Percentiles rank a stretch among this genome's conserved stretches.
These are phyloP conservation scores for Agrotis segetum DNA, from an alignment of 2,888 invertebrate genomes.

Conservation along the genomic window DNA sequence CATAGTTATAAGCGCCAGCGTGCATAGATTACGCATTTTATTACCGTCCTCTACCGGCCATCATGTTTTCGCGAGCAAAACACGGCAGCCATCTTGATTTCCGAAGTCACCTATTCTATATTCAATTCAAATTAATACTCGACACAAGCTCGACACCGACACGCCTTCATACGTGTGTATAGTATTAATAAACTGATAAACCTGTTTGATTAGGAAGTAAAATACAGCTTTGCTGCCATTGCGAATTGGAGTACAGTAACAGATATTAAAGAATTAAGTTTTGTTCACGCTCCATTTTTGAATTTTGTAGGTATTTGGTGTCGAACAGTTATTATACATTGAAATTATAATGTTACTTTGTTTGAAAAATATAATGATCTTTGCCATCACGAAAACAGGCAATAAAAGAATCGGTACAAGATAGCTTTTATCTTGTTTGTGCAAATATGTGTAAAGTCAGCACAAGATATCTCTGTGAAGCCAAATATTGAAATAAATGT, in stretches of 20 bases:
- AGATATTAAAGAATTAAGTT: slow-evolving; percentile 35
- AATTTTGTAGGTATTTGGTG: slow-evolving; percentile 10
- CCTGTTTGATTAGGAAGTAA: background rate
- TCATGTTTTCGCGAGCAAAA: slow-evolving; percentile 48
- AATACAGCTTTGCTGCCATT: slow-evolving; percentile 1
- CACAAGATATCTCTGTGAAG: background rate
- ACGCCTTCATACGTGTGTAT: slow-evolving; percentile 41
- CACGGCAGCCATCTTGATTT: slow-evolving; percentile 61
- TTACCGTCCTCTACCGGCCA: slow-evolving; percentile 27
- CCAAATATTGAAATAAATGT: slow-evolving; percentile 23
- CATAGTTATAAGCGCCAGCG: slow-evolving; percentile 40
- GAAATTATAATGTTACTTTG: slow-evolving; percentile 9
- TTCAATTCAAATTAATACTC: slow-evolving; percentile 54
- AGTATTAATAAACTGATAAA: background rate
- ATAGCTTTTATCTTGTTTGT: slow-evolving; percentile 45
- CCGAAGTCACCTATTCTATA: slow-evolving; percentile 40
- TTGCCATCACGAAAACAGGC: slow-evolving; percentile 23
- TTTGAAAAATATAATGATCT: slow-evolving; percentile 20
- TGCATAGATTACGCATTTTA: slow-evolving; percentile 56
- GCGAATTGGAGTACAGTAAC: background rate
- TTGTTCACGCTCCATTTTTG: slow-evolving; percentile 17
- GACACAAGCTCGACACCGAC: slow-evolving; percentile 25
- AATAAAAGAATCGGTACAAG: slow-evolving; percentile 33
- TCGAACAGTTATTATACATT: slow-evolving; percentile 6
- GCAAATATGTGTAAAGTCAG: slow-evolving; percentile 1